These are phyloP conservation scores for Alouatta palliata DNA, from an alignment of 2,113 vertebrate genomes.

Conservation along the genomic window DNA sequence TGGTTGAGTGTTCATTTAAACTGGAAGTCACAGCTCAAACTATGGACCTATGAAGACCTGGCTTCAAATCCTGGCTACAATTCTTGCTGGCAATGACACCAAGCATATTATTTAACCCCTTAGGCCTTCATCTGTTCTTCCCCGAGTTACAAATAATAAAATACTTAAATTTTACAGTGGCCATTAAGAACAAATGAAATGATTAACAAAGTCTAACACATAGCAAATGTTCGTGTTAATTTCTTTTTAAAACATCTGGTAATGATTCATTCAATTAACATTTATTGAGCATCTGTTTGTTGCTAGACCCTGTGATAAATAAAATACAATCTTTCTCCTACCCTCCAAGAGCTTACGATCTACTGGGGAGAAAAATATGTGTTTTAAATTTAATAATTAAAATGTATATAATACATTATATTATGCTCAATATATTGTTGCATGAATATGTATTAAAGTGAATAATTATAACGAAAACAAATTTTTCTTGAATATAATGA, in stretches of 20 bases:
- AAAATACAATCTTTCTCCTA: not conserved
- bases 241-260: slow-evolving; percentile 21
- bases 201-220: not conserved
- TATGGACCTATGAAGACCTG: not conserved
- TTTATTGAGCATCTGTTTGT: not conserved
- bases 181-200: not conserved
- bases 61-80: not conserved
- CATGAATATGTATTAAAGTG: not conserved
- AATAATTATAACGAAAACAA: slow-evolving; percentile 11
- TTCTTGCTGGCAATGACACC: not conserved
- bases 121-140: not conserved
- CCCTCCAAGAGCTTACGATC: not conserved
- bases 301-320: not conserved
- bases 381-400: not conserved
- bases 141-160: slow-evolving; percentile 23
- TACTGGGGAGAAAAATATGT: not conserved
- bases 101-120: not conserved
- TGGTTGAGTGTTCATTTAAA: not conserved
- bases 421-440: not conserved
- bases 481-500: not conserved
- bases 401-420: not conserved
- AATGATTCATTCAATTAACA: not conserved
- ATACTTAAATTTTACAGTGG: not conserved
- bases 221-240: not conserved
- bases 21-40: not conserved